Evolutionary conservation across 2,888 invertebrate species (phyloP).

Genomic region (Andrena hattorfiana): DNA sequence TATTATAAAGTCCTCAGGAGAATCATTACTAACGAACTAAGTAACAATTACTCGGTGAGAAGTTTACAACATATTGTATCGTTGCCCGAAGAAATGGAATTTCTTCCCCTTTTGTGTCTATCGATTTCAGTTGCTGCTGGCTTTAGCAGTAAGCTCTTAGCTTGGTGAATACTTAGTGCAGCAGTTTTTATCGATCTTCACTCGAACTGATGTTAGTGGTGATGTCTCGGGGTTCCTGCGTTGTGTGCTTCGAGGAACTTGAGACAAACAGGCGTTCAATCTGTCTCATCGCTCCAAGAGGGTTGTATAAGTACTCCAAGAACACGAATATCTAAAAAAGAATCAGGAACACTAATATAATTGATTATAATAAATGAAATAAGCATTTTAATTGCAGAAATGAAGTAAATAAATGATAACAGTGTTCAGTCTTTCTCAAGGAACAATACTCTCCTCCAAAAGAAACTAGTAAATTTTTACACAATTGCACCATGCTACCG

Average conservation of each 20-base stretch:
- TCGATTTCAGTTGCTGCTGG: background rate
- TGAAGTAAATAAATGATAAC: no score
- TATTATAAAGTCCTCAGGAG: no score
- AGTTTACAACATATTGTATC: background rate
- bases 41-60: background rate
- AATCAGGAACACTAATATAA: no score
- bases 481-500: no score
- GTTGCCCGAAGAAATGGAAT: no score
- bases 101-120: background rate
- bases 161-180: slow-evolving; percentile 23
- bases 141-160: slow-evolving; percentile 6
- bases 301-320: background rate
- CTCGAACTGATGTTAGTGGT: background rate
- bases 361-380: no score
- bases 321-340: background rate
- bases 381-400: no score
- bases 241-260: slow-evolving; percentile 34
- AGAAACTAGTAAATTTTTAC: no score
- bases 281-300: background rate
- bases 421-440: no score
- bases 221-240: slow-evolving; percentile 1
- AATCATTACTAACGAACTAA: no score
- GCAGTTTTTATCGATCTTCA: slow-evolving; percentile 50
- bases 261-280: background rate
- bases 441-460: no score